These are phyloP conservation scores for Parthenolecanium corni DNA, from an alignment of 2,888 invertebrate genomes.

Conservation along the genomic window DNA sequence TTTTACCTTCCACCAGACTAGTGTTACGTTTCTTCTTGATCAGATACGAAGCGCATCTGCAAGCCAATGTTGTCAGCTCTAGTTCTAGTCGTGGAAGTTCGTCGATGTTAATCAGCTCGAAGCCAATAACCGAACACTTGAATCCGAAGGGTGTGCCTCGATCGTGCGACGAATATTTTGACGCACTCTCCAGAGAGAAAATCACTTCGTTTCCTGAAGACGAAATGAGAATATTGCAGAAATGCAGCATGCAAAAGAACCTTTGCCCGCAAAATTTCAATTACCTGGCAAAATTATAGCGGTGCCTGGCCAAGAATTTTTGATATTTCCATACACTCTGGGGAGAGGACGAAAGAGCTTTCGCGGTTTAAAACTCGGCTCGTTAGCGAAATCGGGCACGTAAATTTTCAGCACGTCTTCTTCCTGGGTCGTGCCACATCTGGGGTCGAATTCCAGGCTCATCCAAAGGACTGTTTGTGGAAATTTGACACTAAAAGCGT, in stretches of 20 bases:
- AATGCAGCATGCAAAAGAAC: background rate
- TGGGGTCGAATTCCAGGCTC: constrained; percentile 82
- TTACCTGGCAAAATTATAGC: constrained; percentile 67
- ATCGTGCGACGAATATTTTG: constrained; percentile 85
- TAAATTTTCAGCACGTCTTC: constrained; percentile 76
- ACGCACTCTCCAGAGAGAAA: constrained; percentile 90
- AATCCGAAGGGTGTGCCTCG: constrained; percentile 67
- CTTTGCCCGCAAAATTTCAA: constrained; percentile 15
- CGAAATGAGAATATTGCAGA: background rate
- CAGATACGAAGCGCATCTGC: constrained; percentile 80
- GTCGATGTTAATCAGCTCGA: constrained; percentile 50
- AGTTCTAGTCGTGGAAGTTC: constrained; percentile 58
- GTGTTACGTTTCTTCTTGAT: constrained; percentile 65
- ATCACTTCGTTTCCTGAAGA: constrained; percentile 76
- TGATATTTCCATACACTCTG: constrained; percentile 14
- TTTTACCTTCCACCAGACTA: background rate
- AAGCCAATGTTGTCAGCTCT: constrained; percentile 79
- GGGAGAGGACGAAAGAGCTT: constrained; percentile 11
- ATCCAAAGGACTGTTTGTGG: constrained; percentile 82
- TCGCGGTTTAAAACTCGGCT: background rate
- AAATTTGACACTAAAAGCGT: constrained; percentile 59
- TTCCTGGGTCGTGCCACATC: constrained; percentile 82
- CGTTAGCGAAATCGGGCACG: constrained; percentile 41
- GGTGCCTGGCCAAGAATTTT: constrained; percentile 63
- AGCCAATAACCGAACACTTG: constrained; percentile 69